A percentile compares a stretch with the other conserved stretches of the same genome.
These are phyloP conservation scores for Strongylocentrotus purpuratus DNA, from an alignment of 35 echinoderm and acorn worm genomes.

Conservation along the genomic window DNA sequence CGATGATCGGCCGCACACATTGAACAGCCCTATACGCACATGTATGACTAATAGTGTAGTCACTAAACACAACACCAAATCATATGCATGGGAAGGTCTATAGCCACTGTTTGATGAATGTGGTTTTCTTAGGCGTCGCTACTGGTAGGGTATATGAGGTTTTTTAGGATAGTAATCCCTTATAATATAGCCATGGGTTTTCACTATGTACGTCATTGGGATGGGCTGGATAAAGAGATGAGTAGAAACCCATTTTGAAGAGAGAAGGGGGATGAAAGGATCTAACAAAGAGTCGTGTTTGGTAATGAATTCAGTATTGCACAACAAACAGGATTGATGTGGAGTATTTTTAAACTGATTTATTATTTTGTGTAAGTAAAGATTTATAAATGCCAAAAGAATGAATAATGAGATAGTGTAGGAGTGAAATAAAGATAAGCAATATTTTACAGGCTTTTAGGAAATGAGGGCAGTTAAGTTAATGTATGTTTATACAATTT, in stretches of 20 bases:
- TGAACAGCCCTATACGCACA: background rate
- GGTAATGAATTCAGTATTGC: too few species aligned
- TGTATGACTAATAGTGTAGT: slow-evolving; percentile 18
- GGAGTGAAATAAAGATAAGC: too few species aligned
- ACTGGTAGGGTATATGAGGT: background rate
- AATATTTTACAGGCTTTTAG: too few species aligned
- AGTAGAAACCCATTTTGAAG: background rate
- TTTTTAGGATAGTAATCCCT: background rate
- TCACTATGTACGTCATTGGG: background rate
- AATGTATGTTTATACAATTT: too few species aligned
- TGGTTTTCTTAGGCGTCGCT: background rate
- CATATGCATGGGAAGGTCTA: slow-evolving; percentile 9
- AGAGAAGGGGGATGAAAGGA: background rate
- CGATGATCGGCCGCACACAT: background rate
- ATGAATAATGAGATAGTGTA: too few species aligned
- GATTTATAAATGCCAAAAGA: too few species aligned
- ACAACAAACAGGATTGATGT: too few species aligned
- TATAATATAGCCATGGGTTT: background rate
- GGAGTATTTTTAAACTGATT: too few species aligned
- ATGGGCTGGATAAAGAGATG: background rate
- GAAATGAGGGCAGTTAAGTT: too few species aligned
- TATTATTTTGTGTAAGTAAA: too few species aligned
- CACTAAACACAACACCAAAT: slow-evolving; percentile 11
- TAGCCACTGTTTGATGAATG: background rate
- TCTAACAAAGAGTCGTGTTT: background rate